A percentile compares a stretch with the other conserved stretches of the same genome.
These are phyloP conservation scores for Tenodera sinensis DNA, from an alignment of 2,888 invertebrate genomes.

Conservation along the genomic window DNA sequence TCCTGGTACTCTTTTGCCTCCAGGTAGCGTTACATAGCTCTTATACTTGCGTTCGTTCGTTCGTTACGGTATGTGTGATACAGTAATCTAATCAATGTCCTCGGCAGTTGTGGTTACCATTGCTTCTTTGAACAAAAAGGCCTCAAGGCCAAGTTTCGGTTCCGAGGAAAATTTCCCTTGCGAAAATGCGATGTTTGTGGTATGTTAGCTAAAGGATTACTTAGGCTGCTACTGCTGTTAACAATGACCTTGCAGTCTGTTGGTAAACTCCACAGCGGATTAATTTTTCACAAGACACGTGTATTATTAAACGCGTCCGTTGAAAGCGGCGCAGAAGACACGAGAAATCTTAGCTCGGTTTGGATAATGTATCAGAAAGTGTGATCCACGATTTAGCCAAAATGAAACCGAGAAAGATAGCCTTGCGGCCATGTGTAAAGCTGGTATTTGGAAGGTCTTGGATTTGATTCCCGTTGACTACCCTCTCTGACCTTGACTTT, in stretches of 20 bases:
- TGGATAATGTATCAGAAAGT: too few species aligned
- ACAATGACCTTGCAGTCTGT: background rate
- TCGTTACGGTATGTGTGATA: background rate
- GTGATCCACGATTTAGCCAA: too few species aligned
- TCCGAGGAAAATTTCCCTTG: background rate
- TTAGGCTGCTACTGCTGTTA: background rate
- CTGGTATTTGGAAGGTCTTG: too few species aligned
- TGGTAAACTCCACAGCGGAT: too few species aligned
- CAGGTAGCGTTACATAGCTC: background rate
- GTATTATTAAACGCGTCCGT: too few species aligned
- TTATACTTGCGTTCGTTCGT: background rate
- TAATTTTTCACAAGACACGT: too few species aligned
- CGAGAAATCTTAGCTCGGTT: too few species aligned
- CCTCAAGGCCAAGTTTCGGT: background rate
- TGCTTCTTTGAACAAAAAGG: background rate
- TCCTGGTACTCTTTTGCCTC: background rate
- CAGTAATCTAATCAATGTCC: background rate
- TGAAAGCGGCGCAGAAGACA: too few species aligned
- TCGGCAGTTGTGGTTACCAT: background rate
- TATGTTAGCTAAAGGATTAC: background rate
- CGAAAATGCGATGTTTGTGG: background rate
- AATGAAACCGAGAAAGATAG: too few species aligned
- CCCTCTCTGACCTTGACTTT: too few species aligned
- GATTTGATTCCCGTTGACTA: too few species aligned
- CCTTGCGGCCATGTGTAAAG: too few species aligned